These are phyloP conservation scores for Zaprionus inermis DNA, from an alignment of 1,140 invertebrate genomes.

Conservation along the genomic window DNA sequence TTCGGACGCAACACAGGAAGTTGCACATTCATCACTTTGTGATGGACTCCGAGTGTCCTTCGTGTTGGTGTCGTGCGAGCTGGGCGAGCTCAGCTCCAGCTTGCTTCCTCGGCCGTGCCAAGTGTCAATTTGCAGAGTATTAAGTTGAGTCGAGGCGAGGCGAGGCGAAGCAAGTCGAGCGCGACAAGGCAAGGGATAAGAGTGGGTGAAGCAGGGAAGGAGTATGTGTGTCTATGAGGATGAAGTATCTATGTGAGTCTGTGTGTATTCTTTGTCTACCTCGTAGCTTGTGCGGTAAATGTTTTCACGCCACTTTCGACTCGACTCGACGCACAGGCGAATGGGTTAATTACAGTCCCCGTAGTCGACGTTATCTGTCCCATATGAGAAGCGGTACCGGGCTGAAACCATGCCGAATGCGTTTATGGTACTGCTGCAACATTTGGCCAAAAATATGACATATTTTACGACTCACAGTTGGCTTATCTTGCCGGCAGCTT, in stretches of 20 bases:
- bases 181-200: background rate
- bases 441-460: conserved; percentile 67
- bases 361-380: conserved; percentile 24
- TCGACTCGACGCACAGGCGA: conserved; percentile 2
- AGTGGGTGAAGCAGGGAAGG: background rate
- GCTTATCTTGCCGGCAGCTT: conserved; percentile 33
- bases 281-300: conserved; percentile 45
- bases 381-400: conserved; percentile 42
- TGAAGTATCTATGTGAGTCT: background rate
- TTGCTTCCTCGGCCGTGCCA: conserved; percentile 28
- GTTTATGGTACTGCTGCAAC: conserved; percentile 57
- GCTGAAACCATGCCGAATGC: conserved; percentile 51
- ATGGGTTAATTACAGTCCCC: conserved; percentile 60
- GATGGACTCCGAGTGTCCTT: conserved; percentile 55
- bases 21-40: conserved; percentile 81
- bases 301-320: conserved; percentile 55
- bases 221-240: background rate
- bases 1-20: conserved; percentile 58
- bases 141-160: conserved; percentile 40
- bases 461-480: conserved; percentile 72
- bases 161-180: conserved; percentile 17
- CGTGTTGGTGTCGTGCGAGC: too few species aligned
- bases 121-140: conserved; percentile 80
- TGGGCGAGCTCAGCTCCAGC: background rate
- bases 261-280: conserved; percentile 4